Evolutionary conservation across 2,888 invertebrate genomes (phyloP).

Genomic region (Temnothorax ravouxi): DNA sequence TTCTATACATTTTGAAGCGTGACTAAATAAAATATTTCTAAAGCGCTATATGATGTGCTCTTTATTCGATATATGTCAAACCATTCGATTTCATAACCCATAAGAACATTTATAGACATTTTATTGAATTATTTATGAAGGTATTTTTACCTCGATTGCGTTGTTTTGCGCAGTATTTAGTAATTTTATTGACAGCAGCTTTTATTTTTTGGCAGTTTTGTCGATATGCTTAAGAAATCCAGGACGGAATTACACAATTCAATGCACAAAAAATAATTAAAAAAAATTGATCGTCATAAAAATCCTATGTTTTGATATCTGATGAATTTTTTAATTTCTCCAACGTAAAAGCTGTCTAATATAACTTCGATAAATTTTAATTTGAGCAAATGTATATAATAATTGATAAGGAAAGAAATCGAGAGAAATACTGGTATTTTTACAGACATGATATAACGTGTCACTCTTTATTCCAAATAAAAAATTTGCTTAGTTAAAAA

Average conservation of each 20-base stretch:
- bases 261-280: background rate
- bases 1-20: background rate
- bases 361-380: background rate
- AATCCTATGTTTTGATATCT: background rate
- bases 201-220: background rate
- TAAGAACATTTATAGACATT: constrained; percentile 2
- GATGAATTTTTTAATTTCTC: constrained; percentile 8
- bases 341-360: background rate
- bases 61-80: background rate
- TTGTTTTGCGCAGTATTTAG: background rate
- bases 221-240: background rate
- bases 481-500: constrained; percentile 23
- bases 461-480: constrained; percentile 11
- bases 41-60: background rate
- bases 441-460: background rate
- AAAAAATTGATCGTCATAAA: background rate
- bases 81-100: background rate
- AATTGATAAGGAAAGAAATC: background rate
- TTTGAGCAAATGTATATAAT: background rate
- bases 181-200: background rate
- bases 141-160: background rate
- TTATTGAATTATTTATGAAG: constrained; percentile 2
- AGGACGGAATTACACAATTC: background rate
- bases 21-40: background rate
- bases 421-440: background rate